Evolutionary conservation across 1,140 invertebrate species (phyloP).

Genomic region (Arion vulgaris): DNA sequence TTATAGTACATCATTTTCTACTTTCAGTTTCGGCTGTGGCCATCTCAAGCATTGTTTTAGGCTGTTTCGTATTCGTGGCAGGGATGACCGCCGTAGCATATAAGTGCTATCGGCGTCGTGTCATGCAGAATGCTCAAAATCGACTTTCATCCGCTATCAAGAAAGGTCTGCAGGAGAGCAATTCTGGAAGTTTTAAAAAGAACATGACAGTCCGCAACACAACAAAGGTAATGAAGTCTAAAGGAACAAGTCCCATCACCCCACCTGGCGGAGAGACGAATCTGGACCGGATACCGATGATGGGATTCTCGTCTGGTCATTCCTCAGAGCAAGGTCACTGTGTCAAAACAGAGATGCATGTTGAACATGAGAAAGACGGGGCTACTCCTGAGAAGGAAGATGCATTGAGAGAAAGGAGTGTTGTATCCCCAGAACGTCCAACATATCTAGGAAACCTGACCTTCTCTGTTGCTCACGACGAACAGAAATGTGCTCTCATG

Average conservation of each 20-base stretch:
- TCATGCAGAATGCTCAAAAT: conserved; percentile 62
- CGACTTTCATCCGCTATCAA: conserved; percentile 70
- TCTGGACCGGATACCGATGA: conserved; percentile 51
- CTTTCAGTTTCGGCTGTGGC: conserved; percentile 59
- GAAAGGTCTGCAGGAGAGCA: conserved; percentile 67
- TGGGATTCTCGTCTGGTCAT: conserved; percentile 49
- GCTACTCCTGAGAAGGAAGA: conserved; percentile 78
- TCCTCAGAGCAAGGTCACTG: conserved; percentile 47
- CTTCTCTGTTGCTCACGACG: conserved; percentile 82
- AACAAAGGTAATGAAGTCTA: conserved; percentile 62
- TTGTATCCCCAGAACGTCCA: conserved; percentile 56
- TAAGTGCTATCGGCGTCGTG: conserved; percentile 65
- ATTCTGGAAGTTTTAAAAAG: conserved; percentile 56
- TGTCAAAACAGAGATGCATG: conserved; percentile 56
- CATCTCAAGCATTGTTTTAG: conserved; percentile 61
- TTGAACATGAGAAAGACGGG: conserved; percentile 74
- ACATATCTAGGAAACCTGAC: conserved; percentile 86
- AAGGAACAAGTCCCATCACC: conserved; percentile 63
- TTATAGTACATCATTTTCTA: conserved; percentile 14
- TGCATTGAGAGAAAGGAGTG: conserved; percentile 62
- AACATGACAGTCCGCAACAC: conserved; percentile 47
- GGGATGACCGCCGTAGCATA: conserved; percentile 58
- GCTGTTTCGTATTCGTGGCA: conserved; percentile 55
- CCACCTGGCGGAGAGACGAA: conserved; percentile 53
- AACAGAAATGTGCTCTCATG: conserved; percentile 89